Conservation (phyloP, 2,888 invertebrate species). For the Lomographa bimaculata region DNA sequence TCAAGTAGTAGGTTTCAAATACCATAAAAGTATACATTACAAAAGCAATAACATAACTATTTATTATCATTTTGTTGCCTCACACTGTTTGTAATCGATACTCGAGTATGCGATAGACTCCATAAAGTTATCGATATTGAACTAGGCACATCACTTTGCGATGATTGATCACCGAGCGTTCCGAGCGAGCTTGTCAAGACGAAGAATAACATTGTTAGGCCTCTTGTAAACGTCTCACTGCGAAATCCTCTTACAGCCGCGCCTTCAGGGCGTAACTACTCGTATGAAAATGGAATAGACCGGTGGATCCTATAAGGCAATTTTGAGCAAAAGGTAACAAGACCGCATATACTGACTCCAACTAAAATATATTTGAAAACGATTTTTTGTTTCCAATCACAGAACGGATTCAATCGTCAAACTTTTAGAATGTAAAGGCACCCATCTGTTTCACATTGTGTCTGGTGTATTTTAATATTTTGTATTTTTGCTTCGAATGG, state of each 20-base stretch:
- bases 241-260: slow-evolving; percentile 67
- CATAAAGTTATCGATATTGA: slow-evolving; percentile 45
- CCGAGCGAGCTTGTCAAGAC: slow-evolving; percentile 68
- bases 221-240: slow-evolving; percentile 73
- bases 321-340: too few relatives aligned
- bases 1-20: slow-evolving; percentile 8
- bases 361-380: too few relatives aligned
- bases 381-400: too few relatives aligned
- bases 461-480: too few relatives aligned
- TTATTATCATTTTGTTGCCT: slow-evolving; percentile 19
- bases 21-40: slow-evolving; percentile 5
- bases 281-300: slow-evolving; percentile 26
- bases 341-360: too few relatives aligned
- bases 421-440: too few relatives aligned
- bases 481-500: slow-evolving; percentile 11
- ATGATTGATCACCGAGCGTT: slow-evolving; percentile 74
- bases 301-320: too few relatives aligned
- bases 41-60: slow-evolving; percentile 5
- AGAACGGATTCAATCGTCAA: too few relatives aligned
- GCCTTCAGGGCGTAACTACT: slow-evolving; percentile 36
- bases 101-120: slow-evolving; percentile 39
- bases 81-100: slow-evolving; percentile 29
- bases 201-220: slow-evolving; percentile 79
- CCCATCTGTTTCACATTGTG: slow-evolving; percentile 12
- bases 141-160: slow-evolving; percentile 54